Percentiles rank a stretch among this genome's conserved stretches.
Evolutionary conservation across 2,888 invertebrate genomes (phyloP).

Genomic region (Daptonema setosum): DNA sequence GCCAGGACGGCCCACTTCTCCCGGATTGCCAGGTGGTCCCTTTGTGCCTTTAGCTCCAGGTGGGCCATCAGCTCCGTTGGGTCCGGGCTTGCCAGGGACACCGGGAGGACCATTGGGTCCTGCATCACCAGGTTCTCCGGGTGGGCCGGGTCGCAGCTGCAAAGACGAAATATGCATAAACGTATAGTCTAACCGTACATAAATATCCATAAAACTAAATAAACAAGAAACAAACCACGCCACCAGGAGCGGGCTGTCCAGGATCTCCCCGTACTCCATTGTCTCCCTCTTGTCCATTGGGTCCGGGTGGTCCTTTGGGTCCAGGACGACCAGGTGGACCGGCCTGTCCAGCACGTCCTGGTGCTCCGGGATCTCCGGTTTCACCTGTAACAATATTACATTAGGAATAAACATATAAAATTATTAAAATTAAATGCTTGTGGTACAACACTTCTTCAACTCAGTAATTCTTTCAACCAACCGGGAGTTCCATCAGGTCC

Average conservation of each 20-base stretch:
- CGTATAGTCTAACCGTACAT: too few relatives aligned
- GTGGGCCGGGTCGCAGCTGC: not conserved
- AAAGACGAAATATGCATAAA: too few relatives aligned
- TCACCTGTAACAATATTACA: too few relatives aligned
- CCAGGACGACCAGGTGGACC: not conserved
- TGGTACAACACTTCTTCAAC: too few relatives aligned
- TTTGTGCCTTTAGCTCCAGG: not conserved
- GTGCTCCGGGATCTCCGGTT: not conserved
- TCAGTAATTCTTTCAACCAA: too few relatives aligned
- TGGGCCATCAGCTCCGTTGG: not conserved
- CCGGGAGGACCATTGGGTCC: not conserved
- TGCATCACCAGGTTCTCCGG: not conserved
- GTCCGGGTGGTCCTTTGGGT: not conserved
- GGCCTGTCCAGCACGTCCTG: not conserved
- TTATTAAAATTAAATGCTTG: too few relatives aligned
- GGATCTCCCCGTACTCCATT: too few relatives aligned
- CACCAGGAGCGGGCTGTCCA: too few relatives aligned
- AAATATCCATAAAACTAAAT: too few relatives aligned
- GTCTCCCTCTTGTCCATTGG: too few relatives aligned
- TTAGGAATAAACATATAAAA: too few relatives aligned
- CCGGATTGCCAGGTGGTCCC: not conserved
- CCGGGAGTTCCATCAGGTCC: not conserved
- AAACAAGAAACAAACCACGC: too few relatives aligned
- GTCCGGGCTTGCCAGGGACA: not conserved
- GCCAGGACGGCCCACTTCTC: not conserved